Conservation (phyloP, 2,113 vertebrate species). For the Steatornis caripensis region DNA sequence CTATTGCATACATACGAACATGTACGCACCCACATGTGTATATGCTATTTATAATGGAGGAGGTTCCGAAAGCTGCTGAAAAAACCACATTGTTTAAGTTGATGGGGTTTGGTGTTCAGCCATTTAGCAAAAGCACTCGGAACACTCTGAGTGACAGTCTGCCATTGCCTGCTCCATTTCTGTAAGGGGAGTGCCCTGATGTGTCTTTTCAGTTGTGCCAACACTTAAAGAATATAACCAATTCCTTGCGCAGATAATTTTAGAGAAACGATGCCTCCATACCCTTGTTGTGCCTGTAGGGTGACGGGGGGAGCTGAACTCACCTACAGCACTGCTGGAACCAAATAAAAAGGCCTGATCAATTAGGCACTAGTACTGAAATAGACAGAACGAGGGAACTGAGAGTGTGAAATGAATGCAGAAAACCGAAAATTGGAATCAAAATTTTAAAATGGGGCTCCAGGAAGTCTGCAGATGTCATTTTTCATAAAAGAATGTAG, state of each 20-base stretch:
- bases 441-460: background rate
- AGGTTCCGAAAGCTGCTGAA: background rate
- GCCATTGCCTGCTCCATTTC: background rate
- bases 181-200: background rate
- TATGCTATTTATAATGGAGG: background rate
- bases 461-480: constrained; percentile 28
- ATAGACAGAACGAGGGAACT: background rate
- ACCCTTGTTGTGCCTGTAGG: background rate
- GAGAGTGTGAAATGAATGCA: background rate
- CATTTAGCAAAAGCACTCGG: background rate
- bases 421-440: background rate
- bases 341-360: background rate
- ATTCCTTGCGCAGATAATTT: background rate
- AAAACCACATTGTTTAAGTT: background rate
- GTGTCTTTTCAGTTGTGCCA: background rate
- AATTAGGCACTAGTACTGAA: background rate
- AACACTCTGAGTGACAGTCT: background rate
- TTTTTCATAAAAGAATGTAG: constrained; percentile 3
- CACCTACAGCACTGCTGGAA: background rate
- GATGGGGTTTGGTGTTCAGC: background rate
- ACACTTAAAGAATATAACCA: background rate
- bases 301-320: background rate
- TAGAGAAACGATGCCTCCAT: background rate
- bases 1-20: accelerated
- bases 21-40: background rate